Evolutionary conservation across 2,888 invertebrate genomes (phyloP).

Genomic region (Saturnia japonica): DNA sequence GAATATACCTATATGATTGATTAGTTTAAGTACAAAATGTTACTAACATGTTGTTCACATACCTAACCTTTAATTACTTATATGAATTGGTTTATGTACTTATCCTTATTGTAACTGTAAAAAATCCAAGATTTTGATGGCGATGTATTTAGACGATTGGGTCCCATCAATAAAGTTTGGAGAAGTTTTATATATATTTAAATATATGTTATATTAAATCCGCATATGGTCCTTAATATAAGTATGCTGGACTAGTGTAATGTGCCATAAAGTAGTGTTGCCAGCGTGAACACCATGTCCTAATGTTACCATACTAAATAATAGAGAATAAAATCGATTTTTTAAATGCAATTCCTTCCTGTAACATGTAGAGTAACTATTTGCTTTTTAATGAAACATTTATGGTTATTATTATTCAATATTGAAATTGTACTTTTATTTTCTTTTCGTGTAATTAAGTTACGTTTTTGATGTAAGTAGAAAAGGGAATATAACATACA

Average conservation of each 20-base stretch:
- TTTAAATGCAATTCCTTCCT: constrained; percentile 60
- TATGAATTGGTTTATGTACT: constrained; percentile 76
- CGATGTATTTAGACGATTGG: constrained; percentile 24
- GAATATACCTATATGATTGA: constrained; percentile 44
- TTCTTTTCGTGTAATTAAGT: constrained; percentile 52
- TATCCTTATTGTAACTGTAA: constrained; percentile 55
- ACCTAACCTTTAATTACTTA: constrained; percentile 59
- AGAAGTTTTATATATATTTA: constrained; percentile 40
- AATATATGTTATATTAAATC: constrained; percentile 41
- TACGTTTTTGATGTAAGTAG: constrained; percentile 74
- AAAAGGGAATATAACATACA: constrained; percentile 61
- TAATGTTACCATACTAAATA: constrained; percentile 71
- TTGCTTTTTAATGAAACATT: constrained; percentile 70
- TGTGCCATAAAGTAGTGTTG: constrained; percentile 78
- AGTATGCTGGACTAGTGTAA: constrained; percentile 66
- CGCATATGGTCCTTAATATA: constrained; percentile 76
- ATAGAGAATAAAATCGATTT: constrained; percentile 47
- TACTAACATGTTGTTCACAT: constrained; percentile 58
- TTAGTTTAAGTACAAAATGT: constrained; percentile 75
- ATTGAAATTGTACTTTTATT: constrained; percentile 42
- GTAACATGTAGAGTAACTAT: constrained; percentile 69
- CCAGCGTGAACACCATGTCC: constrained; percentile 75
- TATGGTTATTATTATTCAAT: constrained; percentile 52
- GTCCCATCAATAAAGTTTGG: constrained; percentile 31
- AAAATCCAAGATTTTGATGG: constrained; percentile 41